Evolutionary conservation across 2,797 vertebrate species (phyloP), one percentile per base, ranked within the genome.

Genomic region (Cyprinella venusta): DNA sequence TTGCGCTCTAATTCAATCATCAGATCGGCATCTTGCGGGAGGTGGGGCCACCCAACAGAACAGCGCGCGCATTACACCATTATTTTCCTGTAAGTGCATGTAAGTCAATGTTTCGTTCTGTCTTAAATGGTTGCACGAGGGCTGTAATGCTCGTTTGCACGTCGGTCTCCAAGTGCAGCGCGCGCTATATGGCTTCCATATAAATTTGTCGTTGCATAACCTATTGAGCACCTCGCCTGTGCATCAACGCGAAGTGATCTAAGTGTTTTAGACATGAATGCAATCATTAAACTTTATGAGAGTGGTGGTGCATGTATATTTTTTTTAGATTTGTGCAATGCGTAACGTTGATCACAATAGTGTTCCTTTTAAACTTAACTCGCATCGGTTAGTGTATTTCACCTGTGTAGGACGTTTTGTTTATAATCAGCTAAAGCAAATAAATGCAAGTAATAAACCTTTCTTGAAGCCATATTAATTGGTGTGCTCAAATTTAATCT

Each of bases 1-100:
- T 85, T 87, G 85, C 82, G 77, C 81, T 88, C 77, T 79, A 84
- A 86, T 85, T 86, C 48, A 87, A 84, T 85, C 85, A 67, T 74
- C 40, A 78, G 85, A 76, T 48, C 45, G 54, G 21, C 79, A 84
- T 82, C 69, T 82, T 54, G 79, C 72, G 3, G 87, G 86, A 88
- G 88, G 88, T 75, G 88, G 79, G 69, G 86, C 78, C 70, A 45
- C 56, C 9, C 24, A 36, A 64, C 40, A 36, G 74, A 61, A 79
- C 86, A 84, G 76, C 52, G 83, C 79, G n/a, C 71, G 61, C 71
- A 42, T 18, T 52, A 48, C 26, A 33, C 61, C 52, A 56, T 72
- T 68, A 70, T 79, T 61, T 63, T 81, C 65, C 56, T 24, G 33
- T 56, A 77, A 84, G 64, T 80, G 70, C 80, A 65, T 86, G 88